These are phyloP conservation scores for Sorex fumeus DNA, from an alignment of 2,113 vertebrate genomes.

Conservation along the genomic window DNA sequence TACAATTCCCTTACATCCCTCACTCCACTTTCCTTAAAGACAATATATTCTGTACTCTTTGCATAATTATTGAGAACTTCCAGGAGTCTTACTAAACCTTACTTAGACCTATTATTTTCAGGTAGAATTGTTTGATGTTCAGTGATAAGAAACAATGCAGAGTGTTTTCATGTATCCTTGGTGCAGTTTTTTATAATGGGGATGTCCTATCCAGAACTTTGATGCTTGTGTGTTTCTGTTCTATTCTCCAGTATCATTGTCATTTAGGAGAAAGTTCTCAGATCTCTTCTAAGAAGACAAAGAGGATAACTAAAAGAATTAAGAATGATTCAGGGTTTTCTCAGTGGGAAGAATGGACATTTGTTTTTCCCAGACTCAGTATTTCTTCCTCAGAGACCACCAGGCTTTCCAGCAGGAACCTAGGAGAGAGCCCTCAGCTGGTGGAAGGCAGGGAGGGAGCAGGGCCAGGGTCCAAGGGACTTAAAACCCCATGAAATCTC, in stretches of 20 bases:
- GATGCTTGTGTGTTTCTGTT: conserved; percentile 10
- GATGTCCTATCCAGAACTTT: neutral
- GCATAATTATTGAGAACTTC: neutral
- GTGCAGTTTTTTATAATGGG: neutral
- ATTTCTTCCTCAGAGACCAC: neutral
- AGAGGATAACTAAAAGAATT: conserved; percentile 4
- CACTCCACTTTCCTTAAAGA: neutral
- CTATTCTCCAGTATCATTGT: neutral
- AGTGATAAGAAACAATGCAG: neutral
- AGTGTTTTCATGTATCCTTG: neutral
- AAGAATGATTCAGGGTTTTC: neutral
- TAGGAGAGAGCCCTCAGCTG: too few species aligned
- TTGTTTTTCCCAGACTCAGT: neutral
- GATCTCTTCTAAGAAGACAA: neutral
- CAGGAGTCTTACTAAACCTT: neutral
- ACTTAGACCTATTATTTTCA: conserved; percentile 7
- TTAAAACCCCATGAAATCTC: neutral
- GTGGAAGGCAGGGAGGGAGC: neutral
- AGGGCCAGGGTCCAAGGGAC: neutral
- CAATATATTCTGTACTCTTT: neutral
- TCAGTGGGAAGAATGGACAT: neutral
- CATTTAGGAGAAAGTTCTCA: neutral
- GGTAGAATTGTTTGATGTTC: neutral
- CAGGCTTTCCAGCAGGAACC: neutral
- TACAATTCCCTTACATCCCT: neutral